A percentile compares a stretch with the other conserved stretches of the same genome.
Evolutionary conservation across 2,113 vertebrate species (phyloP).

Genomic region (Mesoclemmys tuberculata): DNA sequence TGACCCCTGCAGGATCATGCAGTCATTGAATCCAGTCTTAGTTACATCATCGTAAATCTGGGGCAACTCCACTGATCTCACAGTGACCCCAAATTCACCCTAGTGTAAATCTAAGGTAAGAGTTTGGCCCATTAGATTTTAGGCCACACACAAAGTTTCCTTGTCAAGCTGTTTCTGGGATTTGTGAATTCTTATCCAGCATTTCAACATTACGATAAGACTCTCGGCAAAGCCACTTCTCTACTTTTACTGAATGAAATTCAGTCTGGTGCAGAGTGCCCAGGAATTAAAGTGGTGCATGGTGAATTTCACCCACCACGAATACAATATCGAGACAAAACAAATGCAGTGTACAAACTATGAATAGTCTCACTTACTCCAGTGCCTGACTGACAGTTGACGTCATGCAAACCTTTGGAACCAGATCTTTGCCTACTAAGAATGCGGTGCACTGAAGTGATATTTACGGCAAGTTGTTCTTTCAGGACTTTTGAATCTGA

Average conservation of each 20-base stretch:
- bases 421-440: neutral
- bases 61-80: neutral
- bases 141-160: neutral
- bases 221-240: neutral
- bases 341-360: neutral
- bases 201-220: neutral
- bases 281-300: neutral
- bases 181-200: neutral
- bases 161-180: neutral
- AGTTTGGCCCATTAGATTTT: neutral
- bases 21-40: neutral
- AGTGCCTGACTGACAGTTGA: neutral
- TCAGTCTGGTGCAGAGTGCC: neutral
- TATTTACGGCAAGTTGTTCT: neutral
- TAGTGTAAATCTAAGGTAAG: neutral
- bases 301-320: neutral
- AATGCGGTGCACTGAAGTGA: neutral
- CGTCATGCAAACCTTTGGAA: neutral
- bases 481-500: neutral
- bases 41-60: neutral
- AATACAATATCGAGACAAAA: neutral
- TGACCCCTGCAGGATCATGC: neutral
- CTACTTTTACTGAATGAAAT: neutral
- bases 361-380: neutral
- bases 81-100: neutral